phyloP scores from a whole-genome alignment of 2,888 invertebrate genomes.

The Dusona sp. region DNA sequence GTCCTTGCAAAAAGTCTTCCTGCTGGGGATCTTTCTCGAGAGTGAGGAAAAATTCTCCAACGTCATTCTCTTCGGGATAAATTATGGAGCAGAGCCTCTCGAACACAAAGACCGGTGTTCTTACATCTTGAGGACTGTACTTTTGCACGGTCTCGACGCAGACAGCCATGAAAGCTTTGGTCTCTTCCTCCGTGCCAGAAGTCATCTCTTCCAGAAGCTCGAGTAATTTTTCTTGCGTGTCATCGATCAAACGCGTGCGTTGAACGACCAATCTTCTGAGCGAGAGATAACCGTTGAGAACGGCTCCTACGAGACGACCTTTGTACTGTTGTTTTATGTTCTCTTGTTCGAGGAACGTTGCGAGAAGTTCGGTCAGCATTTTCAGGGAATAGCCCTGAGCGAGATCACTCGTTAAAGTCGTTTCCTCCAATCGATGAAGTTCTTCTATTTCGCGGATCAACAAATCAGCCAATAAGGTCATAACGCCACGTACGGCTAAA shows the following conservation, averaged over 20 bases:
- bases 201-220: constrained; percentile 98
- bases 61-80: constrained; percentile 98
- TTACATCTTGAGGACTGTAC: constrained; percentile 95
- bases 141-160: constrained; percentile 98
- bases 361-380: constrained; percentile 94
- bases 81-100: constrained; percentile 98
- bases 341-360: constrained; percentile 94
- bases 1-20: constrained; percentile 97
- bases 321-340: constrained; percentile 96
- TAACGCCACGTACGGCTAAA: constrained; percentile 94
- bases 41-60: constrained; percentile 97
- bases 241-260: constrained; percentile 97
- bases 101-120: constrained; percentile 99
- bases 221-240: constrained; percentile 97
- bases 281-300: constrained; percentile 97
- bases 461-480: constrained; percentile 93
- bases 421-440: constrained; percentile 95
- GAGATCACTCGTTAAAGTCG: constrained; percentile 96
- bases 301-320: constrained; percentile 94
- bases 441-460: constrained; percentile 95
- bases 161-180: constrained; percentile 98
- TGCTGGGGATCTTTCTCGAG: constrained; percentile 99
- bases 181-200: constrained; percentile 97
- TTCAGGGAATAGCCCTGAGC: constrained; percentile 97
- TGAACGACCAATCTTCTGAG: constrained; percentile 96